Evolutionary conservation across 2,113 vertebrate genomes (phyloP), one percentile per base, ranked within the genome.

Genomic region (pig (Sus scrofa)): DNA sequence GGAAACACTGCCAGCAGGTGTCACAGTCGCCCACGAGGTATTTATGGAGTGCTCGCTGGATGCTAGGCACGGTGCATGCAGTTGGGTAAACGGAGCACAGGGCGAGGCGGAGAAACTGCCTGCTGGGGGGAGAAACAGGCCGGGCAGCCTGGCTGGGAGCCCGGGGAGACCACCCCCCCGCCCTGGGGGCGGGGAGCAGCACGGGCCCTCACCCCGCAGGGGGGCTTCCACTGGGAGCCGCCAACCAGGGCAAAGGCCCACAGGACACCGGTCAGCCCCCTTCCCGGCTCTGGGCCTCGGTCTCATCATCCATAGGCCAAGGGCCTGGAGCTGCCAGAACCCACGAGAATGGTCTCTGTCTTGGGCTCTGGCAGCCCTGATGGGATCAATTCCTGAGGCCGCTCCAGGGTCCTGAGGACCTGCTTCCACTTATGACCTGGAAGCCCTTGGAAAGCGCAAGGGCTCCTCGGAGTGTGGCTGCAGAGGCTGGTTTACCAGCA

Each of bases 11-110:
- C 9, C 1, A 13, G 3, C 27, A 22, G 67, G 39, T 20, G 44
- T 60, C 62, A 12, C 3, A 1, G 52, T 4, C 2, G 1, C 19
- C 6, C 14, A 24, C 77, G 12, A 7, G 3, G 37, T 24, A 1
- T 12, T 24, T 78, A 19, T 7, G 68, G 60, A 30, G 24, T 20
- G 50, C 62, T n/a, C 78, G 19, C 65, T n/a, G 27, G 3, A 6
- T 50, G 63, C 60, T 19, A 19, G 32, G 20, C 15, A 6, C 77
- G 34, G 50, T 10, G 60, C 34, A 11, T 32, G 27, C n/a, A 37
- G 4, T 26, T 27, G 32, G 44, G 12, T 37, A 32, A 70, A 65
- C 0, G 0, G 9, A 56, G 27, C 24, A 30, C 54, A 27, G 54
- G 52, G 56, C 24, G 26, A 27, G 56, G n/a, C 15, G 1, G 74